A percentile compares a stretch with the other conserved stretches of the same genome.
Conservation (phyloP, 92 coral and sea anemone genomes). For the Umimayanthus kanabou region DNA sequence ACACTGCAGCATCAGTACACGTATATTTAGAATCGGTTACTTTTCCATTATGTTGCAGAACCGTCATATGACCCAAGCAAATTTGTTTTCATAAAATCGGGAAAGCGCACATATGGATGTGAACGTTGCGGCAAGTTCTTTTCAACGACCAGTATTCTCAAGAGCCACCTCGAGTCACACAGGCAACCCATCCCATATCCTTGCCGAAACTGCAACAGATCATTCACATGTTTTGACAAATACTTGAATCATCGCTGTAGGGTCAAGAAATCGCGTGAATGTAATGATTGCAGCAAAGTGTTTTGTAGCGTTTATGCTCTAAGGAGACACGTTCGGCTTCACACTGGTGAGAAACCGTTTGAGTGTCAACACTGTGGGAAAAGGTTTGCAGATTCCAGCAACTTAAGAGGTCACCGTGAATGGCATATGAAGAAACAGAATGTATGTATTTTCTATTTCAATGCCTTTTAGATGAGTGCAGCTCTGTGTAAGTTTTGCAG, state of each 20-base stretch:
- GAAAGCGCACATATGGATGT: slow-evolving; percentile 4
- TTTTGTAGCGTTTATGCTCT: neutral
- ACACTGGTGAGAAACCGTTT: slow-evolving; percentile 29
- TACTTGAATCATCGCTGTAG: slow-evolving; percentile 9
- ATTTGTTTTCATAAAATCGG: neutral
- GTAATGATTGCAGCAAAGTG: neutral
- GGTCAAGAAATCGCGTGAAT: slow-evolving; percentile 8
- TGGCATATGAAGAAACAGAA: neutral
- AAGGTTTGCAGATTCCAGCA: slow-evolving; percentile 24
- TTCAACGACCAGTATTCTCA: slow-evolving; percentile 5
- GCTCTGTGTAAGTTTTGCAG: too few species aligned
- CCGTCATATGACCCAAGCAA: neutral
- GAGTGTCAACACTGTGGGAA: slow-evolving; percentile 4
- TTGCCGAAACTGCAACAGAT: slow-evolving; percentile 1
- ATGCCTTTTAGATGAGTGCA: too few species aligned
- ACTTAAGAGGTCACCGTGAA: slow-evolving; percentile 12
- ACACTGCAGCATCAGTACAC: neutral
- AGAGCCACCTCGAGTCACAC: neutral
- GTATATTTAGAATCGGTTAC: neutral
- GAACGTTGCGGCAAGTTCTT: neutral
- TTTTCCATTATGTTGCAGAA: neutral
- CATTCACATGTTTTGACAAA: slow-evolving; percentile 12
- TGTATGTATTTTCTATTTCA: neutral
- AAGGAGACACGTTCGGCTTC: slow-evolving; percentile 1
- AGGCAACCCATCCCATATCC: neutral